Percentiles rank a stretch among this genome's conserved stretches.
phyloP scores from a whole-genome alignment of 2,888 invertebrate species.

The Cosmia pyralina region DNA sequence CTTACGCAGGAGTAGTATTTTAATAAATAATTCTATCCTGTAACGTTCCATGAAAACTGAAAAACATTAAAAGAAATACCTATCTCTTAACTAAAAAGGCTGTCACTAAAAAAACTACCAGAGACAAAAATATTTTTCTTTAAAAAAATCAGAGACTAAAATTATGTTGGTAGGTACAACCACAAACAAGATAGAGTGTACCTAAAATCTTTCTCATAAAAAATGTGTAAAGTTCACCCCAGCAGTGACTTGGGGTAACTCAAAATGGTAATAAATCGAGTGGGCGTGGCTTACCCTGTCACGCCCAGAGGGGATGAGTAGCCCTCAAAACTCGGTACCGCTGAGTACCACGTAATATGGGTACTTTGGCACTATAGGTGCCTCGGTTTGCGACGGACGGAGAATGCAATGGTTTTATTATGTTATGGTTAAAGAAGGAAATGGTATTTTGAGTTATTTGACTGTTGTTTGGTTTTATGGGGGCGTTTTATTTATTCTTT shows the following conservation, averaged over 20 bases:
- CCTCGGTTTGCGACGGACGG: constrained; percentile 9
- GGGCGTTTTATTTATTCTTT: background rate
- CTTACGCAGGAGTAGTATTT: background rate
- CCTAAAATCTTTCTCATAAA: constrained; percentile 52
- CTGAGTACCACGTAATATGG: constrained; percentile 21
- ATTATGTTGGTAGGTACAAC: constrained; percentile 16
- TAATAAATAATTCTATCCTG: background rate
- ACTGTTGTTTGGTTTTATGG: background rate
- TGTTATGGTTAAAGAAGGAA: background rate
- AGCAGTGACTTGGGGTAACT: constrained; percentile 64
- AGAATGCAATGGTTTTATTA: constrained; percentile 8
- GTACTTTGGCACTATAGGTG: constrained; percentile 49
- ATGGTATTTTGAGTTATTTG: background rate
- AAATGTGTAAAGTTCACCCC: constrained; percentile 61
- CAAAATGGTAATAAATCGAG: constrained; percentile 69
- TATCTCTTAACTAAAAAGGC: background rate
- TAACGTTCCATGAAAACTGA: background rate
- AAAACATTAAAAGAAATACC: background rate
- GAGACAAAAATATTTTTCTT: constrained; percentile 20
- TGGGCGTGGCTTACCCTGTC: constrained; percentile 68
- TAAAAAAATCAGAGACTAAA: constrained; percentile 18
- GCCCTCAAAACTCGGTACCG: constrained; percentile 36
- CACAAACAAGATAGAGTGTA: constrained; percentile 26
- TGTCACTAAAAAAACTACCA: background rate
- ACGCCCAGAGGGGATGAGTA: constrained; percentile 66